Evolutionary conservation across 1,140 invertebrate species (phyloP), one percentile per base, ranked within the genome.

Genomic region (Sinella curviseta): DNA sequence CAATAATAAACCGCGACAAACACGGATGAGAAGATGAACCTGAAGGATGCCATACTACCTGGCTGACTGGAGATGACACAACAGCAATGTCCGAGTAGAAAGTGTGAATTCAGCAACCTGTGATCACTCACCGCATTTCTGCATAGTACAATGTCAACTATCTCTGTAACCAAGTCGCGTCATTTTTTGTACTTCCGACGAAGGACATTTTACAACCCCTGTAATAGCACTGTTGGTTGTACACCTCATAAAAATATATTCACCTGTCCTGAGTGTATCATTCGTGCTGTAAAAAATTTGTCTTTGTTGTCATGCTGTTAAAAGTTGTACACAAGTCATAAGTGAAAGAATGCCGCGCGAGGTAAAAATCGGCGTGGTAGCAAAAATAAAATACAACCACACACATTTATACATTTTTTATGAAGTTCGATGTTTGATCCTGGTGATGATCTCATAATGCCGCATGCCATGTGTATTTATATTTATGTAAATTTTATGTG

Each of bases 391-490:
- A 31, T 70, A 24, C 65, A 24, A 70, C 65, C 65, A 70, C 65
- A 70, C 65, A 33, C 31, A 4, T 12, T 31, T 70, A n/a, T n/a
- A n/a, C n/a, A n/a, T n/a, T n/a, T 12, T 70, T 70, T 70, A 4
- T 48, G 8, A 48, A 48, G 39, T 70, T 31, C 31, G 65, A 70
- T 70, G 31, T n/a, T 33, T 70, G 28, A 70, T 70, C 65, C 8
- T 30, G 65, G 65, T 70, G 65, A 70, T 70, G 65, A 70, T 70
- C 65, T 70, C 65, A 70, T 70, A 33, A 70, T 70, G 65, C n/a
- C 65, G 65, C 31, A 33, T 70, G 39, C 28, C 24, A 33, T 70
- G 8, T 70, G 65, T 70, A 33, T 70, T 8, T 70, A 70, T 14
- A 70, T 70, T 17, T 17, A 17, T 65, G 14, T 26, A 65, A n/a